A percentile compares a stretch with the other conserved stretches of the same genome.
These are phyloP conservation scores for Anarhynchus alexandrinus DNA, from an alignment of 2,113 vertebrate genomes.

Conservation along the genomic window DNA sequence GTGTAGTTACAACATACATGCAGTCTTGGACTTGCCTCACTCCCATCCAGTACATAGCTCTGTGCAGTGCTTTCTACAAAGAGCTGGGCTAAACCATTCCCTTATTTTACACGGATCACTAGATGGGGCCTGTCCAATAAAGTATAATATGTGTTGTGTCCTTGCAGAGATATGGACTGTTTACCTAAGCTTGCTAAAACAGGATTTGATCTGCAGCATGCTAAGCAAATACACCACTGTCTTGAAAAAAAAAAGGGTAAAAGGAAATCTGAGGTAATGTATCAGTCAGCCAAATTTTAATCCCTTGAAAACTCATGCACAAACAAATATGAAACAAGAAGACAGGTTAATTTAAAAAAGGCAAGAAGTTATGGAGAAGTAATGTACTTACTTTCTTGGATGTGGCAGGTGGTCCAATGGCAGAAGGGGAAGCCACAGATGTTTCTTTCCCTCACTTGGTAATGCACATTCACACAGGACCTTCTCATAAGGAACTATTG, in stretches of 20 bases:
- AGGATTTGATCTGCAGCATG: background rate
- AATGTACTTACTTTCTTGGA: background rate
- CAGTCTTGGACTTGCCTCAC: rapidly evolving
- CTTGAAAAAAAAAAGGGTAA: background rate
- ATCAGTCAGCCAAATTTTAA: background rate
- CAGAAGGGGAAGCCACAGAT: background rate
- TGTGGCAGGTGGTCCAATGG: background rate
- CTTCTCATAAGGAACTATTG: background rate
- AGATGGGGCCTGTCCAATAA: background rate
- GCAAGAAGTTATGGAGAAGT: background rate
- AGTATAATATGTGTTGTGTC: background rate
- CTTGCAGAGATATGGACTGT: background rate
- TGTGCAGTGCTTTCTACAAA: background rate
- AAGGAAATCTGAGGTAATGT: background rate
- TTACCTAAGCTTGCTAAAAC: background rate
- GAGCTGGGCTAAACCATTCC: background rate
- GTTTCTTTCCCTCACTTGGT: background rate
- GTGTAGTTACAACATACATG: background rate
- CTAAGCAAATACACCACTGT: background rate
- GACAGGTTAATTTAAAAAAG: background rate
- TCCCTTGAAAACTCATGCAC: background rate
- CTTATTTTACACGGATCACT: background rate
- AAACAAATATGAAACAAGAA: background rate
- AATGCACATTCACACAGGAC: background rate
- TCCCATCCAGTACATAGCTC: background rate